Evolutionary conservation across 1,140 invertebrate species (phyloP).

Genomic region (Pantala flavescens): DNA sequence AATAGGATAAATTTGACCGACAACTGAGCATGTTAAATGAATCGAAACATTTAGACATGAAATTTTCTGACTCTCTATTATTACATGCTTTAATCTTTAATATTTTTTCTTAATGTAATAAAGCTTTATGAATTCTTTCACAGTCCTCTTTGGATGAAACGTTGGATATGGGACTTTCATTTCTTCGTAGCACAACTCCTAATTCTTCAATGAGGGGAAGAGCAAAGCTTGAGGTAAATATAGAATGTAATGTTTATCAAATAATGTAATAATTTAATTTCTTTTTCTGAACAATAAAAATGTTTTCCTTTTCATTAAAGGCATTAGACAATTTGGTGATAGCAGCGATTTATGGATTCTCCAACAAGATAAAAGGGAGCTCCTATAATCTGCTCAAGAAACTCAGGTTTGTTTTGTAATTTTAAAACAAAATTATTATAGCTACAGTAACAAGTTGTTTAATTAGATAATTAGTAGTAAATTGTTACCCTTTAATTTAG

Average conservation of each 20-base stretch:
- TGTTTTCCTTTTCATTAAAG: conserved; percentile 24
- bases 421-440: neutral
- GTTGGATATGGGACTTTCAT: conserved; percentile 19
- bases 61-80: no score
- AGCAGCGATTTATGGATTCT: conserved; percentile 45
- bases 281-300: no score
- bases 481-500: no score
- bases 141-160: conserved; percentile 17
- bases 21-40: no score
- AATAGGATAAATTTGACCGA: no score
- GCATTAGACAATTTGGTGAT: conserved; percentile 46
- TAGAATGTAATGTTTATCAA: no score
- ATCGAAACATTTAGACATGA: no score
- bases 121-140: neutral
- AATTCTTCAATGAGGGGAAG: conserved; percentile 21
- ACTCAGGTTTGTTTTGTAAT: conserved; percentile 34
- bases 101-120: no score
- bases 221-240: conserved; percentile 21
- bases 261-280: no score
- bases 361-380: conserved; percentile 41
- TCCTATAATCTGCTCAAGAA: conserved; percentile 41
- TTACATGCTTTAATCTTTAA: no score
- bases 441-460: no score
- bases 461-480: no score
- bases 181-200: conserved; percentile 19